Conservation (phyloP, 2,888 invertebrate genomes). For the Pegoplata infirma region DNA sequence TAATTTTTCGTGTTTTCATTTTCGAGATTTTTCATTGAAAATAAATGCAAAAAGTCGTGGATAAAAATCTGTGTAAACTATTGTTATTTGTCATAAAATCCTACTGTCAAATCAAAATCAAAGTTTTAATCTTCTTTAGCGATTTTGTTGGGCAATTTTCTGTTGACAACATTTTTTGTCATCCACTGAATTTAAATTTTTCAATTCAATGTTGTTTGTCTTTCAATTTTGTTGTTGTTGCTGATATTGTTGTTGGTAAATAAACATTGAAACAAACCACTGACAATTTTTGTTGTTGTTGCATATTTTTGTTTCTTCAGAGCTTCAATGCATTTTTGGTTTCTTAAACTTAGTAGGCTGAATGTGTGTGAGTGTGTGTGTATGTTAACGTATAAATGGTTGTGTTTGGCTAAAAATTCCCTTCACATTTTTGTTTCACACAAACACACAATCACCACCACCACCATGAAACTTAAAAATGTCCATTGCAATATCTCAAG, state of each 20-base stretch:
- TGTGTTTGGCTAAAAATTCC: slow-evolving; percentile 66
- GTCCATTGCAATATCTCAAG: background rate
- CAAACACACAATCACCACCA: slow-evolving; percentile 55
- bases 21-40: no score
- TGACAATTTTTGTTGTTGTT: background rate
- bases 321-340: background rate
- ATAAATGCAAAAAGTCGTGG: no score
- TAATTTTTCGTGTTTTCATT: no score
- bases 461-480: slow-evolving; percentile 21
- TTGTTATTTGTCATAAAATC: no score
- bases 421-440: slow-evolving; percentile 73
- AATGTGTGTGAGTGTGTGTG: no score
- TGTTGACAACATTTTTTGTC: background rate
- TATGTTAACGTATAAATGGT: no score
- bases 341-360: background rate
- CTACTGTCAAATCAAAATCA: no score
- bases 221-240: no score
- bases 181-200: background rate
- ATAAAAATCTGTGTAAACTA: no score
- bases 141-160: no score
- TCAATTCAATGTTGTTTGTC: background rate
- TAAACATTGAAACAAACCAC: background rate
- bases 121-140: no score
- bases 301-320: background rate
- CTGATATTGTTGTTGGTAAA: background rate